Evolutionary conservation across 2,797 vertebrate species (phyloP).

Genomic region (Jordanella pulchra): DNA sequence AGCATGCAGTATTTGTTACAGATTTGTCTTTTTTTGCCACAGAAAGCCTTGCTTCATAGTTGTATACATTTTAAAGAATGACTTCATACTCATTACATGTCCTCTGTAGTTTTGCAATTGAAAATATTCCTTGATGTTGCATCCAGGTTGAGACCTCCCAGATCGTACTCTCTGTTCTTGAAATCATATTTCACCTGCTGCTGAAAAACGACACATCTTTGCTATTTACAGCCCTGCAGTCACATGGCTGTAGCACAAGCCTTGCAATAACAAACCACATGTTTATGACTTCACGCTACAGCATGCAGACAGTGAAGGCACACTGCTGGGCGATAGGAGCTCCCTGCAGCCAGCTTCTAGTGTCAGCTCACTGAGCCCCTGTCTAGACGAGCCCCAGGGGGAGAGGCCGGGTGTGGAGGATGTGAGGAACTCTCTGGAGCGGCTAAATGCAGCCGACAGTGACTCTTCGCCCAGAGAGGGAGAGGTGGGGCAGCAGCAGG

Average conservation of each 20-base stretch:
- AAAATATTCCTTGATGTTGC: slow-evolving; percentile 25
- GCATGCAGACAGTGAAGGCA: slow-evolving; percentile 87
- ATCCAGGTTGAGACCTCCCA: slow-evolving; percentile 28
- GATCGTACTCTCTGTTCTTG: slow-evolving; percentile 20
- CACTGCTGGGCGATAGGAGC: slow-evolving; percentile 79
- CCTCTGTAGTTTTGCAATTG: slow-evolving; percentile 19
- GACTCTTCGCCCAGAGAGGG: slow-evolving; percentile 64
- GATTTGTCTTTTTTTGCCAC: no score
- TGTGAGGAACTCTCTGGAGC: slow-evolving; percentile 72
- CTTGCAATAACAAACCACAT: slow-evolving; percentile 75
- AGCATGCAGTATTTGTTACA: no score
- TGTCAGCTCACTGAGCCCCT: slow-evolving; percentile 69
- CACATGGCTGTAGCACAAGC: slow-evolving; percentile 54
- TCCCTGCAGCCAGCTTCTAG: slow-evolving; percentile 70
- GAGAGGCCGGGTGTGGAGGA: slow-evolving; percentile 63
- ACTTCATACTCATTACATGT: no score
- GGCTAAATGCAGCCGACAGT: slow-evolving; percentile 69
- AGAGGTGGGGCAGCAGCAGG: slow-evolving; percentile 52
- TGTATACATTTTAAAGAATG: not conserved
- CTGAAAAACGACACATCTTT: slow-evolving; percentile 37
- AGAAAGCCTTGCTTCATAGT: no score
- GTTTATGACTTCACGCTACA: slow-evolving; percentile 80
- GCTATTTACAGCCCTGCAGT: slow-evolving; percentile 52
- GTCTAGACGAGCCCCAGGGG: slow-evolving; percentile 60
- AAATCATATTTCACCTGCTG: slow-evolving; percentile 54